Conservation (phyloP, 2,797 vertebrate species). For the Pseudochaenichthys georgianus region DNA sequence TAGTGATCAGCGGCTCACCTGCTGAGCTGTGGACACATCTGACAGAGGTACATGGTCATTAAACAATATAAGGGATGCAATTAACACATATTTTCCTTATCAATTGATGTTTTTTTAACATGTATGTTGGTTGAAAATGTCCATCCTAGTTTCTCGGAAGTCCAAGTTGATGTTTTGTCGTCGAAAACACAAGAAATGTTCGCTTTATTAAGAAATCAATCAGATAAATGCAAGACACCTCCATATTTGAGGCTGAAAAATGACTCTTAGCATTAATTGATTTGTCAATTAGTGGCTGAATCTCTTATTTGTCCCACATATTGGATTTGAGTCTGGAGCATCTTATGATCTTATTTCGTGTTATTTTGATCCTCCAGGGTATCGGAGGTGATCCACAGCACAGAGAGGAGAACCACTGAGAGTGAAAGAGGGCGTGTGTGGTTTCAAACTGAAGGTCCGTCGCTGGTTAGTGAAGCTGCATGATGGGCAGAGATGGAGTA, state of each 20-base stretch:
- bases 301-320: neutral
- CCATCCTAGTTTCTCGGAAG: no score
- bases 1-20: constrained; percentile 59
- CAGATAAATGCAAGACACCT: no score
- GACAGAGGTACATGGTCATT: neutral
- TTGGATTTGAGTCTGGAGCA: neutral
- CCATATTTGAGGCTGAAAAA: no score
- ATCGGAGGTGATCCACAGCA: constrained; percentile 12
- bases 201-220: no score
- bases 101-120: no score
- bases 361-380: neutral
- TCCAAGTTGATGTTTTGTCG: no score
- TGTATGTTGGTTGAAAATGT: no score
- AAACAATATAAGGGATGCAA: no score
- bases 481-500: constrained; percentile 52
- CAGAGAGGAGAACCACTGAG: constrained; percentile 58
- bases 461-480: constrained; percentile 63
- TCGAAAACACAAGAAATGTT: no score
- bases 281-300: no score
- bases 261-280: no score
- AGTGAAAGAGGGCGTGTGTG: constrained; percentile 29
- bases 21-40: constrained; percentile 18
- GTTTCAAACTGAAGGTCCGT: constrained; percentile 35
- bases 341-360: neutral
- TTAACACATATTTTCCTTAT: no score